phyloP scores from a whole-genome alignment of 64 coral and sea anemone genomes.

The Dendronephthya gigantea region DNA sequence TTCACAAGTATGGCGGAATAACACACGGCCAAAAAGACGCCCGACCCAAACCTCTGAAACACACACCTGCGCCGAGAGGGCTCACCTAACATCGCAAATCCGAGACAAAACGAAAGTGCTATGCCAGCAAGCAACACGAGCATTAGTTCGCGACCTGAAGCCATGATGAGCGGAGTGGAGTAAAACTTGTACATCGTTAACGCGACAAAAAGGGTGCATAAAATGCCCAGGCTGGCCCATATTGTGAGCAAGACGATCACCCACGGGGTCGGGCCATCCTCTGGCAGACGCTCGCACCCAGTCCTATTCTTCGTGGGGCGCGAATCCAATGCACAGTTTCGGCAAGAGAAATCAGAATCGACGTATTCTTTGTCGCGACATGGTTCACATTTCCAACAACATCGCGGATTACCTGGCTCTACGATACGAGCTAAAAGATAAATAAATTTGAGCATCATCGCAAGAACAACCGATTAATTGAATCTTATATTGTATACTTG shows the following conservation, averaged over 20 bases:
- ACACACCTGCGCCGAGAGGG: slow-evolving; percentile 29
- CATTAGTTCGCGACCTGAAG: slow-evolving; percentile 62
- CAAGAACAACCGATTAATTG: too few species aligned
- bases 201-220: slow-evolving; percentile 39
- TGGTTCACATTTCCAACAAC: slow-evolving; percentile 62
- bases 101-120: slow-evolving; percentile 50
- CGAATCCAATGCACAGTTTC: slow-evolving; percentile 34
- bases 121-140: slow-evolving; percentile 50
- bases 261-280: slow-evolving; percentile 27
- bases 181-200: slow-evolving; percentile 59
- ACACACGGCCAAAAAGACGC: slow-evolving; percentile 54
- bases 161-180: slow-evolving; percentile 65
- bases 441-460: too few species aligned
- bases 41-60: slow-evolving; percentile 64
- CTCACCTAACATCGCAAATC: slow-evolving; percentile 35
- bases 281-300: slow-evolving; percentile 45
- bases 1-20: slow-evolving; percentile 67
- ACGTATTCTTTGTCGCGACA: slow-evolving; percentile 49
- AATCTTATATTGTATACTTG: too few species aligned
- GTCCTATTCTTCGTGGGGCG: slow-evolving; percentile 29
- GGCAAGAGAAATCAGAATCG: slow-evolving; percentile 42
- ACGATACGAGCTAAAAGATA: too few species aligned
- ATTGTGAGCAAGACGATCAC: slow-evolving; percentile 25
- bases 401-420: slow-evolving; percentile 31
- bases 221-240: slow-evolving; percentile 39